phyloP scores from a whole-genome alignment of 2,113 vertebrate species.

The Centropus unirufus region DNA sequence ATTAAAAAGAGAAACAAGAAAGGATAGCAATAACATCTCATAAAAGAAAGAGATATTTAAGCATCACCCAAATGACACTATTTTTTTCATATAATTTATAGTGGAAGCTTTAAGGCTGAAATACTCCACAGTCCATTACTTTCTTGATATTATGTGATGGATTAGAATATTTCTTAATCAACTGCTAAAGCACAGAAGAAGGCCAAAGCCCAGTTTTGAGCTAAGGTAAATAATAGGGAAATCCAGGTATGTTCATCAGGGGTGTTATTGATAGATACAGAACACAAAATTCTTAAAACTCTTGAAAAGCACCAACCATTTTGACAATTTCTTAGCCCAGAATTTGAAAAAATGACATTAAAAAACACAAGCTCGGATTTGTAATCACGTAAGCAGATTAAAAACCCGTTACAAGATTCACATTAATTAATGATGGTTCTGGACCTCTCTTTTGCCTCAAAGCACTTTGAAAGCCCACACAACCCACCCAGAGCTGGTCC shows the following conservation, averaged over 20 bases:
- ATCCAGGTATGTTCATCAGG: not conserved
- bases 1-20: constrained; percentile 41
- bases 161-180: constrained; percentile 68
- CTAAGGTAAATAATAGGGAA: constrained; percentile 31
- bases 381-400: not conserved
- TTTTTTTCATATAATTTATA: constrained; percentile 66
- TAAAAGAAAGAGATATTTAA: constrained; percentile 52
- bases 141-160: constrained; percentile 27
- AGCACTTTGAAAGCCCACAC: not conserved
- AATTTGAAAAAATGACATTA: not conserved
- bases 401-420: not conserved
- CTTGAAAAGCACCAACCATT: not conserved
- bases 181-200: constrained; percentile 57
- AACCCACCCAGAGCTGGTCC: not conserved
- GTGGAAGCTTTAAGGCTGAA: constrained; percentile 66
- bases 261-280: not conserved
- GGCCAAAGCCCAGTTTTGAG: constrained; percentile 34
- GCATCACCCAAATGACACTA: constrained; percentile 55
- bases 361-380: not conserved
- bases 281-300: not conserved
- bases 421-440: not conserved
- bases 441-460: not conserved
- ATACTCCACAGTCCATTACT: constrained; percentile 65
- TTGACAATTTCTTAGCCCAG: not conserved
- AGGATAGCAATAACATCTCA: constrained; percentile 2